A percentile compares a stretch with the other conserved stretches of the same genome.
These are phyloP conservation scores for Tokudaia tokunoshimensis DNA, from an alignment of 2,797 vertebrate genomes.

Conservation along the genomic window DNA sequence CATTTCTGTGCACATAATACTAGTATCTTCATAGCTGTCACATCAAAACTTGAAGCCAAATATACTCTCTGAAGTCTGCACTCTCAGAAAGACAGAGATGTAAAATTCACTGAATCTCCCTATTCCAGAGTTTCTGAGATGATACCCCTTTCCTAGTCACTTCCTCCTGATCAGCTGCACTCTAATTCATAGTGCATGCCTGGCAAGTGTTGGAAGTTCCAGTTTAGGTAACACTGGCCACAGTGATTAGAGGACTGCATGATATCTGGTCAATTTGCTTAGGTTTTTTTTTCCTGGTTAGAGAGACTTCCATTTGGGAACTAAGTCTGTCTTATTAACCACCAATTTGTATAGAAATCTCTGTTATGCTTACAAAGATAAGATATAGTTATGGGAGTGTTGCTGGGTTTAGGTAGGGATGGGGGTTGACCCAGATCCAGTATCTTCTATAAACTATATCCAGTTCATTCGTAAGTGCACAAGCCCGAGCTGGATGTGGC, in stretches of 20 bases:
- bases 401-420: neutral
- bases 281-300: neutral
- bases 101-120: neutral
- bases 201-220: neutral
- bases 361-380: neutral
- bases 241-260: neutral
- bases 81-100: neutral
- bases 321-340: neutral
- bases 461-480: neutral
- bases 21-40: neutral
- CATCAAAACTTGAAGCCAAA: neutral
- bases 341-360: neutral
- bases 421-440: neutral
- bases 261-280: conserved; percentile 1
- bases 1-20: neutral
- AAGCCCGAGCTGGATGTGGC: neutral
- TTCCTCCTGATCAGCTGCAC: neutral
- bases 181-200: neutral
- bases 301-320: conserved; percentile 13
- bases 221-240: neutral
- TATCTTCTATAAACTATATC: neutral
- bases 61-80: neutral
- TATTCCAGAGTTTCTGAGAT: neutral
- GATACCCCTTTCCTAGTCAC: neutral
- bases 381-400: neutral